Conservation (phyloP, 2,888 invertebrate genomes). For the Xestia c-nigrum region DNA sequence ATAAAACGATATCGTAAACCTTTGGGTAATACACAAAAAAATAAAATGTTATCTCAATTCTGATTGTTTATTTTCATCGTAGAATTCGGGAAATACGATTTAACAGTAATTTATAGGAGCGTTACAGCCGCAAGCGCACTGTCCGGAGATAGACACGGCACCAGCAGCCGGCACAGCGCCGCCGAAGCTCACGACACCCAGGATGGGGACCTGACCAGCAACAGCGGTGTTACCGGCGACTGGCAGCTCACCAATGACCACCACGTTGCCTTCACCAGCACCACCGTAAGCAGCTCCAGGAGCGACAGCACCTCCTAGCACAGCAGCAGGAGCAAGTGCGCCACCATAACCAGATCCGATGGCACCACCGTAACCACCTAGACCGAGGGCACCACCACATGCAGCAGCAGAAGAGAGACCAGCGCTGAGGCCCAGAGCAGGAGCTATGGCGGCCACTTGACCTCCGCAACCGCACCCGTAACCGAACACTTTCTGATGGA, state of each 20-base stretch:
- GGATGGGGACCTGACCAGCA: neutral
- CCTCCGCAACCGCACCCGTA: neutral
- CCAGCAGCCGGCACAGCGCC: neutral
- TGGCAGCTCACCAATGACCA: neutral
- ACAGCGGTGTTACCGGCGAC: constrained; percentile 1
- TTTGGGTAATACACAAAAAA: no score
- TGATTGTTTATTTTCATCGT: no score
- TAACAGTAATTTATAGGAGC: neutral
- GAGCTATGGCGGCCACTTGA: neutral
- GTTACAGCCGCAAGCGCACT: neutral
- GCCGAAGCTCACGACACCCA: neutral
- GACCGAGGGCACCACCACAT: no score
- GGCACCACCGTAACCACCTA: no score
- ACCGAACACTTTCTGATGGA: neutral
- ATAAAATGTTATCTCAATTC: no score
- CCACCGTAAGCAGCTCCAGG: neutral
- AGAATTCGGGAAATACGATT: no score
- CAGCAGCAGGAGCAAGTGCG: no score
- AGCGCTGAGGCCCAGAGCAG: neutral
- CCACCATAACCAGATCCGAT: no score
- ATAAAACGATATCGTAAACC: no score
- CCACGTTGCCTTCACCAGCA: neutral
- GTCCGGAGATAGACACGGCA: neutral
- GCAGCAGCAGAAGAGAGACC: no score
- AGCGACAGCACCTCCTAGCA: neutral